Base-by-base conservation (phyloP, 2,888 invertebrate species). In the Stratiomys singularior region DNA sequence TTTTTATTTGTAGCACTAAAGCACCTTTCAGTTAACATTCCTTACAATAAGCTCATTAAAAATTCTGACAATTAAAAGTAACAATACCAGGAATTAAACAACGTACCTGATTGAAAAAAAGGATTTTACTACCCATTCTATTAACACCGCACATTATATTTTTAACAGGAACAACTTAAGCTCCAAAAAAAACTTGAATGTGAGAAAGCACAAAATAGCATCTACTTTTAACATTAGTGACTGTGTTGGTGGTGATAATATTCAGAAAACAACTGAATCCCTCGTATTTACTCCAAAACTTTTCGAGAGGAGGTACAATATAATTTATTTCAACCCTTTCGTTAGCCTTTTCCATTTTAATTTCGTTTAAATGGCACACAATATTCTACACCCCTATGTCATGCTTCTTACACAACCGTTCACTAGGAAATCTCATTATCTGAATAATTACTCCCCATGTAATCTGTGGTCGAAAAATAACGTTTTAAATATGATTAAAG, bases 281-380 rank as follows among this genome's bases (percentile, higher is more conserved):
- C 9, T 37, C 9, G 37, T 9, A 37, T 37, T 5, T 5, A 9
- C 9, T 37, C 5, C 47, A 13, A 37, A 52, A 15, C 47, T 25
- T 18, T 52, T n/a, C n/a, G n/a, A 18, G 25, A 47, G 23, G 71
- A 47, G 9, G 52, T 25, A 47, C 25, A 25, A 71, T 25, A 25
- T 71, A 71, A 71, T 71, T 71, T 71, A 71, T 71, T 71, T 71
- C 71, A 71, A 71, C 71, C 71, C 71, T 71, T 71, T 47, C 47
- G 52, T 37, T 52, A 52, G 15, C 71, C 71, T 71, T 71, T 71
- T 71, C 47, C 71, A 71, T 46, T 71, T 71, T 71, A 71, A 71
- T 71, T 71, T 71, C 15, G 71, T 47, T 71, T 52, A 71, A 71
- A 71, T 71, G 52, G 71, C 71, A 52, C 15, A 47, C 71, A 71